A percentile compares a stretch with the other conserved stretches of the same genome.
These are phyloP conservation scores for Manis pentadactyla DNA, from an alignment of 2,797 vertebrate species.

Conservation along the genomic window DNA sequence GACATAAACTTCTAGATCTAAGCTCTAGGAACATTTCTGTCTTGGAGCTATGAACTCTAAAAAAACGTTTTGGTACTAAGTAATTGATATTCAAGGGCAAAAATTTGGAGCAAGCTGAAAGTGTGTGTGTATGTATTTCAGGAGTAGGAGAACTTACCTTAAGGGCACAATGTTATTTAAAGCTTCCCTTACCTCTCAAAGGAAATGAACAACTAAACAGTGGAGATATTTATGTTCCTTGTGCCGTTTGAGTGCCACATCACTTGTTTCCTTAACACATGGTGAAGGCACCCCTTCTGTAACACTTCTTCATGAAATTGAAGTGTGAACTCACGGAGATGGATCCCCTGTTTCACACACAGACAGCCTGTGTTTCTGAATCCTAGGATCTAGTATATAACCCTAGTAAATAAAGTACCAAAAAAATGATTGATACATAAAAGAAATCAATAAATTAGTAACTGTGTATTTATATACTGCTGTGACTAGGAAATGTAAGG, in stretches of 20 bases:
- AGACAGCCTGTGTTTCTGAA: background rate
- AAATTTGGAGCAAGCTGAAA: background rate
- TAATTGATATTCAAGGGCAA: constrained; percentile 34
- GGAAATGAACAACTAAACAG: background rate
- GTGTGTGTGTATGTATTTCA: background rate
- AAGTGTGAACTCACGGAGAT: background rate
- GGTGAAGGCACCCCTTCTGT: background rate
- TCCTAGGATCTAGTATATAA: background rate
- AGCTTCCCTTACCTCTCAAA: background rate
- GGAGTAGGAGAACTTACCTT: background rate
- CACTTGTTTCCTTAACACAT: background rate
- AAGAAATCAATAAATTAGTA: background rate
- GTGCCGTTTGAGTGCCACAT: background rate
- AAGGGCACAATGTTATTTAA: background rate
- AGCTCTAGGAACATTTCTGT: background rate
- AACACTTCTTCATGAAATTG: background rate
- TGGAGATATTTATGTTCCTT: background rate
- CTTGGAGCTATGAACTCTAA: constrained; percentile 14
- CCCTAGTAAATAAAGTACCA: background rate
- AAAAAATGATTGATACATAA: background rate
- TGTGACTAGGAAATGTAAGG: background rate
- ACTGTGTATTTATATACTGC: background rate
- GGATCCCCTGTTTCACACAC: background rate
- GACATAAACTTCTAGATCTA: background rate
- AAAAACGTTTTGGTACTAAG: background rate